Evolutionary conservation across 1,140 invertebrate genomes (phyloP), one percentile per base, ranked within the genome.

Genomic region (Lordiphosa collinella): DNA sequence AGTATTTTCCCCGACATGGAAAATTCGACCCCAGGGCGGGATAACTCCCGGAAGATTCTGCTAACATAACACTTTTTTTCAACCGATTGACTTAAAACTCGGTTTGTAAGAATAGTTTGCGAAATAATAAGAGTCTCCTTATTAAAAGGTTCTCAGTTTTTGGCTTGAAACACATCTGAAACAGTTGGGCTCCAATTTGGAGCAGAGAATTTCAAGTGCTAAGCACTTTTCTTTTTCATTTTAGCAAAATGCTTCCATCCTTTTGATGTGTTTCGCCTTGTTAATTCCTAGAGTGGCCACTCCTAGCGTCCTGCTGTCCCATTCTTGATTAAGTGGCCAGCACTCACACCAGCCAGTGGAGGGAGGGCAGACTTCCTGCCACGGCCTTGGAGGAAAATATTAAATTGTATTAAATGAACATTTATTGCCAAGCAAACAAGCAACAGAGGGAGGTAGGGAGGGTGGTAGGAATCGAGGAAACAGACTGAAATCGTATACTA

Each of bases 401-500:
- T 63, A 50, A 57, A 57, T 63, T 56, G 10, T 49, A 63, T 63
- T 54, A 57, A 63, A 50, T 57, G 46, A 48, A 38, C 36, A 61
- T 54, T 55, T 29, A 29, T 29, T 29, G 25, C 25, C 25, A 29
- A 44, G 58, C 51, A 61, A 61, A 54, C 36, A 29, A 25, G 11
- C 47, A 53, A 35, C 60, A 65, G 51, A 65, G 51, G 47, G 55
- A 56, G 40, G 44, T 48, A 65, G 52, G 47, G 22, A 14, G 9
- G 41, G 16, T 32, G 12, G 25, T 22, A 4, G 22, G 36, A 11
- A 12, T 12, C 13, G 13, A 32, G 11, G 37, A 61, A 25, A 18
- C 31, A 31, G 44, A 34, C 14, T 55, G 61, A 68, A 69, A 69
- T 51, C 29, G 11, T 61, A 69, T 68, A 69, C 64, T 31, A 14